Evolutionary conservation across 1,140 invertebrate genomes (phyloP), one percentile per base, ranked within the genome.

Genomic region (Macrobrachium nipponense): DNA sequence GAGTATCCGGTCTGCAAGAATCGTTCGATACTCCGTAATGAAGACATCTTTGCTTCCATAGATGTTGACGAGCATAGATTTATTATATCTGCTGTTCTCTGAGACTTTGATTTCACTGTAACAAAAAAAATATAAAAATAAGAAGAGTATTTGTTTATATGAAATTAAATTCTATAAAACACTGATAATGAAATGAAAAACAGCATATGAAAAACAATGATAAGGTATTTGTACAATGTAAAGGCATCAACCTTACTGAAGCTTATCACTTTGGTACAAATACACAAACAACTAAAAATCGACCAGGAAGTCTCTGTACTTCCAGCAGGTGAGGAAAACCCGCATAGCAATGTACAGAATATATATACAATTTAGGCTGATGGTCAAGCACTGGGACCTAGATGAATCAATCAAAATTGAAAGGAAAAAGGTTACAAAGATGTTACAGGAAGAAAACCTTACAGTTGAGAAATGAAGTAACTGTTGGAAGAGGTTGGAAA

Each of bases 41-140:
- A 99, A 99, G 18, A 99, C 91, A 91, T 99, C 98, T 91, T 99
- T 98, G 89, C 97, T 99, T 3, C 98, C 99, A 91, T 99, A 99
- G 80, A 99, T 97, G 90, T 98, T 98, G 0, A 99, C 97, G 15
- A 99, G 92, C 95, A 99, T 99, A 66, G 98, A 98, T n/a, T n/a
- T 89, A 99, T 99, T 78, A 99, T 98, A 91, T 99, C 98, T 89
- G 88, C 90, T 90, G 88, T 86, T 11, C 88, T 87, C 73, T 88
- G 86, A 95, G 95, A 92, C 96, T 95, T 87, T 17, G 87, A 83
- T 80, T 87, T 87, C 58, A 87, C 87, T 82, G 81, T 72, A 18
- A 61, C 18, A 75, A 77, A 18, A 12, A 59, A 78, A 59, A 64
- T 58, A n/a, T n/a, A n/a, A 36, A 14, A 61, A 77, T 36, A 43